Percentiles rank a stretch among this genome's conserved stretches.
phyloP scores from a whole-genome alignment of 2,113 vertebrate species.

The Scytalopus superciliaris region DNA sequence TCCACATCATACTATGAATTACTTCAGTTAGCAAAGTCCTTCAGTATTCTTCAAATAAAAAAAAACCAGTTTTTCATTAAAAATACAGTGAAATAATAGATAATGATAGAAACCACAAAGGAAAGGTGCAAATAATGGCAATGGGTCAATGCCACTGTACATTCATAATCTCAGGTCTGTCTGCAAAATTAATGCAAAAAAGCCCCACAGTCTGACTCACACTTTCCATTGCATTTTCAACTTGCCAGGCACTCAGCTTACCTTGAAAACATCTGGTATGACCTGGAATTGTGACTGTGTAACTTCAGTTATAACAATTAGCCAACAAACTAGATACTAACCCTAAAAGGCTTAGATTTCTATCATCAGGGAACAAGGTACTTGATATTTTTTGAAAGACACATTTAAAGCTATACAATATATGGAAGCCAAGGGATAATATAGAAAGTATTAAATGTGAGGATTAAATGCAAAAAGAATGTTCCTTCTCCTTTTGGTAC shows the following conservation, averaged over 20 bases:
- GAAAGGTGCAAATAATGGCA: not conserved
- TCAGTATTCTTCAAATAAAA: not conserved
- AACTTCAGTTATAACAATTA: not conserved
- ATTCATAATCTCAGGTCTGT: not conserved
- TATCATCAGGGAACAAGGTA: not conserved
- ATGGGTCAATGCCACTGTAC: not conserved
- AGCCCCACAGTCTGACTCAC: not conserved
- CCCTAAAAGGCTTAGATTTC: not conserved
- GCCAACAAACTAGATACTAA: not conserved
- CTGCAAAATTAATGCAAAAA: not conserved
- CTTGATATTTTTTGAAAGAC: not conserved
- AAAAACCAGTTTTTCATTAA: not conserved
- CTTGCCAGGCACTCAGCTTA: not conserved
- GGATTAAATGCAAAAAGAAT: not conserved
- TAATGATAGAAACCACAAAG: not conserved
- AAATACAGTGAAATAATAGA: not conserved
- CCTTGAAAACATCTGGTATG: not conserved
- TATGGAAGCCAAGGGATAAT: not conserved
- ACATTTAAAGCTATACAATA: not conserved
- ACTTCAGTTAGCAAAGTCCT: not conserved
- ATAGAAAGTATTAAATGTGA: not conserved
- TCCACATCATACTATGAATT: not conserved
- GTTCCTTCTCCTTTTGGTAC: not conserved
- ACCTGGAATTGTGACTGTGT: not conserved
- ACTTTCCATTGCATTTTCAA: not conserved